phyloP scores from a whole-genome alignment of 2,888 invertebrate species.

The Plemyria rubiginata region DNA sequence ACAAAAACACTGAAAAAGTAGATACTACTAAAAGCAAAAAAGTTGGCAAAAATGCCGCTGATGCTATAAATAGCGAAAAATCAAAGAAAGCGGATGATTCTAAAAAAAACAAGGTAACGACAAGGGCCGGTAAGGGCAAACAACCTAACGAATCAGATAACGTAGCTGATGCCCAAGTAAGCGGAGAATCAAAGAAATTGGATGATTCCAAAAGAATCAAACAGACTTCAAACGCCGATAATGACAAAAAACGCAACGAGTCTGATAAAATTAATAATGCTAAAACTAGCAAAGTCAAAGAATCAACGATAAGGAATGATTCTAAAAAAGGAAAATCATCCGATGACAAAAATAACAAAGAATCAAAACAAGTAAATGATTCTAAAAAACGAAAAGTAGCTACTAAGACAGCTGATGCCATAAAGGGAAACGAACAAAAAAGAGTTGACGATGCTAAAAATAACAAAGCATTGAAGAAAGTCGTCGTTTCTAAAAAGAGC shows the following conservation, averaged over 20 bases:
- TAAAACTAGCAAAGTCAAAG: background rate
- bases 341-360: too few relatives aligned
- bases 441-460: background rate
- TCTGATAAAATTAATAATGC: background rate
- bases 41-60: background rate
- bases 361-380: background rate
- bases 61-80: slow-evolving; percentile 5
- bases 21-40: background rate
- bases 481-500: background rate
- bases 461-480: background rate
- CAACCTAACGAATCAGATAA: background rate
- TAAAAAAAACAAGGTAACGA: background rate
- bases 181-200: slow-evolving; percentile 4
- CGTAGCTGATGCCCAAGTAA: slow-evolving; percentile 2
- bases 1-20: background rate
- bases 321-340: background rate
- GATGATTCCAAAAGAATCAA: background rate
- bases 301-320: slow-evolving; percentile 4
- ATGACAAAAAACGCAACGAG: background rate
- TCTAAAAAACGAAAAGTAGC: background rate
- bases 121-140: background rate
- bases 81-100: slow-evolving; percentile 3
- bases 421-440: background rate
- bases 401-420: background rate
- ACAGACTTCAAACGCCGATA: background rate